Conservation (phyloP, 2,113 vertebrate species). For the Progne subis region DNA sequence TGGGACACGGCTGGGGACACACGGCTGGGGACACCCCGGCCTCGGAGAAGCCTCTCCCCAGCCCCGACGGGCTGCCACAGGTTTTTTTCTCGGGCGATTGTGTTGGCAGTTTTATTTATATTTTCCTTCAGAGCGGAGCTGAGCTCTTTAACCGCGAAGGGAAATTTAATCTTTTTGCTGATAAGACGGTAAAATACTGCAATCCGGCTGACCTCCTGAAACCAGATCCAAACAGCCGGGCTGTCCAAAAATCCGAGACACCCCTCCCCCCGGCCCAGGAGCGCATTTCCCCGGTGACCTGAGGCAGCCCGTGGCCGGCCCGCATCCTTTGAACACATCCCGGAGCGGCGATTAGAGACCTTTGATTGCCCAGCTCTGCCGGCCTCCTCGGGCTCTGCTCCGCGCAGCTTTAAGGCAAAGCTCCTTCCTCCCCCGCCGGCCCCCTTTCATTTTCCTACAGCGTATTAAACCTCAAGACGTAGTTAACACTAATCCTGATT, state of each 20-base stretch:
- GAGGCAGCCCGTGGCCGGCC: slow-evolving; percentile 61
- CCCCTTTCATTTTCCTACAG: slow-evolving; percentile 73
- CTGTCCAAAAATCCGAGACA: slow-evolving; percentile 48
- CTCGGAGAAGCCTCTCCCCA: not conserved
- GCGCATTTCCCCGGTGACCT: slow-evolving; percentile 56
- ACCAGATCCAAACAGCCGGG: slow-evolving; percentile 25
- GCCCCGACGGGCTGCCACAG: not conserved
- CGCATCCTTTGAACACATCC: slow-evolving; percentile 63
- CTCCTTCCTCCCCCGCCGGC: slow-evolving; percentile 49
- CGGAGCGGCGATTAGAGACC: slow-evolving; percentile 35
- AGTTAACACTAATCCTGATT: slow-evolving; percentile 83
- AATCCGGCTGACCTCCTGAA: slow-evolving; percentile 31
- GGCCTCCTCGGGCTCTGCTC: not conserved
- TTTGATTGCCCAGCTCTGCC: slow-evolving; percentile 64
- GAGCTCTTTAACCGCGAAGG: slow-evolving; percentile 4
- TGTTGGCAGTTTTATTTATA: slow-evolving; percentile 1
- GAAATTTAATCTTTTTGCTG: slow-evolving; percentile 60
- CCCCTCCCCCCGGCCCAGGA: slow-evolving; percentile 41
- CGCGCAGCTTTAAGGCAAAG: not conserved
- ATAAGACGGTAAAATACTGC: slow-evolving; percentile 46
- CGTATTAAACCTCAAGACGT: slow-evolving; percentile 79
- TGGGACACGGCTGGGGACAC: no score
- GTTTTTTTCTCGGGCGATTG: not conserved
- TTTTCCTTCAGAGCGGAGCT: slow-evolving; percentile 15
- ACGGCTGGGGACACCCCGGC: not conserved